phyloP scores from a whole-genome alignment of 2,113 vertebrate species.

The Camelus dromedarius region DNA sequence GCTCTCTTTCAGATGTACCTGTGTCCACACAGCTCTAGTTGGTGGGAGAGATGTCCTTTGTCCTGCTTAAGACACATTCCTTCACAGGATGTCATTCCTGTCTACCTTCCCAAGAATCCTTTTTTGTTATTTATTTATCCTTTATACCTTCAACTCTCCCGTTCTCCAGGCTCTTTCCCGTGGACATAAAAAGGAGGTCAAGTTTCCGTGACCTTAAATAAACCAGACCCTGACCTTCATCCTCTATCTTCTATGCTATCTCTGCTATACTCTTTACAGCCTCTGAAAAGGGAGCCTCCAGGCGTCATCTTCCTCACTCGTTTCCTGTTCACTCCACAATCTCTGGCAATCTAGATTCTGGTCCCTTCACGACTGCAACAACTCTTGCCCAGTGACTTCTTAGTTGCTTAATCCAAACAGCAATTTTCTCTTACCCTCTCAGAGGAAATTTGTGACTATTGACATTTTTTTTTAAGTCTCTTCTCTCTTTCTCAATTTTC shows the following conservation, averaged over 20 bases:
- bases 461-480: background rate
- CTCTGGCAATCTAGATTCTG: background rate
- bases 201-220: constrained; percentile 29
- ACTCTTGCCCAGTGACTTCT: constrained; percentile 50
- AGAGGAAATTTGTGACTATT: background rate
- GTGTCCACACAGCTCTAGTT: background rate
- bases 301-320: background rate
- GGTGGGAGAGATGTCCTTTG: background rate
- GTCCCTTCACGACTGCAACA: background rate
- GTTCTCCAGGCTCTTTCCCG: background rate
- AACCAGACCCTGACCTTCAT: background rate
- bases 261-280: background rate
- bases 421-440: background rate
- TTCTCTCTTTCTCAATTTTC: background rate
- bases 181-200: constrained; percentile 38
- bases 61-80: background rate
- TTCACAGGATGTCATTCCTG: background rate
- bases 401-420: constrained; percentile 48
- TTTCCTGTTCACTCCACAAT: background rate
- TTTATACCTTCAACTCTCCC: background rate
- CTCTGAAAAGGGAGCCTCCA: background rate
- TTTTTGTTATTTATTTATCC: constrained; percentile 48
- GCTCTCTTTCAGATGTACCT: background rate
- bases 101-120: constrained; percentile 10
- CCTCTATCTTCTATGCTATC: background rate